These are phyloP conservation scores for Holcopasites calliopsidis DNA, from an alignment of 1,140 invertebrate species.

Conservation along the genomic window DNA sequence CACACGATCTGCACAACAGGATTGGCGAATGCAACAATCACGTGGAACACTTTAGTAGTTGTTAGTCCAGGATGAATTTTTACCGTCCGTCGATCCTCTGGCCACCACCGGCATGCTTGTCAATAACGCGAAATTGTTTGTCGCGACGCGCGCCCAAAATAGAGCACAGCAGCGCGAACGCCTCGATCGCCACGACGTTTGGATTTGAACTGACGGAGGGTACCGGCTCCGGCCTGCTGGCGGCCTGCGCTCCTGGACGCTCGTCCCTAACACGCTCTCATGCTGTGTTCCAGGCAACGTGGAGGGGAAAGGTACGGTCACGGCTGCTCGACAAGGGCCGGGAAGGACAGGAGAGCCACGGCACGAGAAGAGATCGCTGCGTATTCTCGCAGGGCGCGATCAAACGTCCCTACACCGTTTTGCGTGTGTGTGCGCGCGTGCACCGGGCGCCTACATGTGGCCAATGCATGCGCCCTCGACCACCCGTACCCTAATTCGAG, in stretches of 20 bases:
- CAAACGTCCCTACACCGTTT: conserved; percentile 25
- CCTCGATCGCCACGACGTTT: conserved; percentile 33
- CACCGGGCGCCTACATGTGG: too few relatives aligned
- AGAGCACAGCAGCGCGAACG: conserved; percentile 16
- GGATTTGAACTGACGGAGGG: conserved; percentile 35
- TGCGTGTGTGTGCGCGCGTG: neutral
- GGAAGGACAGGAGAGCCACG: conserved; percentile 7
- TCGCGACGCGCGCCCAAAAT: conserved; percentile 47
- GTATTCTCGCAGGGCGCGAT: conserved; percentile 30
- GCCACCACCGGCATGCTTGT: neutral
- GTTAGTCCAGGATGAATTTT: neutral
- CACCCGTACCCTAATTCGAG: neutral
- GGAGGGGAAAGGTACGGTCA: conserved; percentile 26
- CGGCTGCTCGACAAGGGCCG: neutral
- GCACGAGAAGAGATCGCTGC: conserved; percentile 25
- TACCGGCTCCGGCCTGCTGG: neutral
- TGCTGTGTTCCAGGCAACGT: conserved; percentile 15
- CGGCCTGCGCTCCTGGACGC: neutral
- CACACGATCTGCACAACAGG: too few relatives aligned
- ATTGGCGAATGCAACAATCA: neutral
- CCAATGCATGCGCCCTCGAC: neutral
- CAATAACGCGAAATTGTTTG: conserved; percentile 13
- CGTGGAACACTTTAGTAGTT: neutral
- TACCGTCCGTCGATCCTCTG: neutral
- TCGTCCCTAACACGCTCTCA: conserved; percentile 24